Evolutionary conservation across 2,888 invertebrate species (phyloP), one percentile per base, ranked within the genome.

Genomic region (Pharmacophagus antenor): DNA sequence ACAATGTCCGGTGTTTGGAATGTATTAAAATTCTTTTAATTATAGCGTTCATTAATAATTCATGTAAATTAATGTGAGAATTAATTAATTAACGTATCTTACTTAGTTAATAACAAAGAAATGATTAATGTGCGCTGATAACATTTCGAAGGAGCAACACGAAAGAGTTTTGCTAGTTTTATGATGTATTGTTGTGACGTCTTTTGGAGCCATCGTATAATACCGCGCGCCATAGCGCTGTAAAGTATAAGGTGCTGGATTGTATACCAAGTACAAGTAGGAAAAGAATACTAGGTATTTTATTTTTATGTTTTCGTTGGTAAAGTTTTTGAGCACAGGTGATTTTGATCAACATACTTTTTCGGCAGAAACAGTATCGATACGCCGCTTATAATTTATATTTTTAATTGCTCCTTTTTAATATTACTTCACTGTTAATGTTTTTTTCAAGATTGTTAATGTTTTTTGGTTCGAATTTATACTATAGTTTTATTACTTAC

Each of bases 41-140:
- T 50, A 25, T 42, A 44, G 25, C 42, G 31, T 58, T 58, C 44
- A 46, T 51, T 61, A 57, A 60, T 60, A 57, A 58, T 52, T 56
- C 53, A 62, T 41, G 47, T 23, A 63, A 60, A 62, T 63, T 62
- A 63, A 64, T 65, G 67, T 68, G 68, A 44, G 68, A 67, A 65
- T 22, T 57, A 56, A 61, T 60, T 64, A 63, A 63, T 49, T 60
- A 58, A 51, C 44, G 37, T 58, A 44, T 50, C 44, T 31, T 55
- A 48, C 53, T 59, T 47, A 55, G 46, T 42, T 62, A 58, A 60
- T 60, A 62, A 66, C 61, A 63, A 64, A 61, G 57, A 63, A 65
- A 63, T 61, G 54, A 62, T 63, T 63, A 55, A 56, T 31, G 60
- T 51, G 41, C 31, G 22, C 8, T 44, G 51, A 58, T 51, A 58